Evolutionary conservation across 2,888 invertebrate species (phyloP).

Genomic region (Morpho deidamia): DNA sequence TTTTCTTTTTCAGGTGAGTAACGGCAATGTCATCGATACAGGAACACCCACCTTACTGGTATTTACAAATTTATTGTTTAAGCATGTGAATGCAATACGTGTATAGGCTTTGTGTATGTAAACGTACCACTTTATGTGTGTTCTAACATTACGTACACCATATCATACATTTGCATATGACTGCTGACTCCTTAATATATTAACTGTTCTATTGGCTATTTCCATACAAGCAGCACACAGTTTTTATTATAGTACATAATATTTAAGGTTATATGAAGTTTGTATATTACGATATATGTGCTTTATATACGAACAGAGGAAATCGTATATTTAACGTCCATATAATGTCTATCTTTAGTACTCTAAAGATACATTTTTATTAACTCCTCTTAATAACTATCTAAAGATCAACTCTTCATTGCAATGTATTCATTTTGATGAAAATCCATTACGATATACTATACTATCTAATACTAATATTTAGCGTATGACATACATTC

Average conservation of each 20-base stretch:
- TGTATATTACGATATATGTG: too few species aligned
- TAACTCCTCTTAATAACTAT: too few species aligned
- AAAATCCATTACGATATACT: too few species aligned
- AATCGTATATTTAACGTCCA: too few species aligned
- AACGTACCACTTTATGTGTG: conserved; percentile 8
- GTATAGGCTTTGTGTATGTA: conserved; percentile 13
- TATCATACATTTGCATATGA: conserved; percentile 2
- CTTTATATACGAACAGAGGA: too few species aligned
- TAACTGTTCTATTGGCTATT: background rate
- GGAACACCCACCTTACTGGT: conserved; percentile 75
- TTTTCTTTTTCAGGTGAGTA: conserved; percentile 71
- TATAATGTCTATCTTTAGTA: too few species aligned
- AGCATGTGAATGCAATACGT: conserved; percentile 32
- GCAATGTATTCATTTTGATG: too few species aligned
- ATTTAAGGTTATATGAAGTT: too few species aligned
- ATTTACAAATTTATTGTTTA: conserved; percentile 42
- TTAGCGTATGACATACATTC: too few species aligned
- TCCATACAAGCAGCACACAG: background rate
- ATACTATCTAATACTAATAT: too few species aligned
- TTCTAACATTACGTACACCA: background rate
- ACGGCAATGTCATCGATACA: conserved; percentile 78
- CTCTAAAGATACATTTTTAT: too few species aligned
- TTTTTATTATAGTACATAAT: background rate
- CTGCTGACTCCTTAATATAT: background rate
- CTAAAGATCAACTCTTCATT: too few species aligned